Conservation (phyloP, 2,113 vertebrate genomes). For the Spermophilus dauricus region DNA sequence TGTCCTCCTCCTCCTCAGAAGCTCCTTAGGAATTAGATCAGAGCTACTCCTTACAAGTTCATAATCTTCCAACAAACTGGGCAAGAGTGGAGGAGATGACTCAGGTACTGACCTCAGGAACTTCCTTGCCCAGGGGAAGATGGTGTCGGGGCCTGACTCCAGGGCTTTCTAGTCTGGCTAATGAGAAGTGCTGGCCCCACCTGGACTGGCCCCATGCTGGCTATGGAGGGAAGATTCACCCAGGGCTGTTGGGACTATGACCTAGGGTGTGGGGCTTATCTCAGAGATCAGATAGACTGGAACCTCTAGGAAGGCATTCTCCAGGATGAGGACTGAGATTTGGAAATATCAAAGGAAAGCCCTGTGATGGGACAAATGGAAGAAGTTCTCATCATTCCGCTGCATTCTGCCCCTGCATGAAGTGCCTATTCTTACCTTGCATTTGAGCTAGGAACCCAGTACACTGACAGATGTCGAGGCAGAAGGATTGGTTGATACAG, state of each 20-base stretch:
- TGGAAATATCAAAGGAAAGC: not conserved
- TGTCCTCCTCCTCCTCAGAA: not conserved
- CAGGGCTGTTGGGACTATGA: not conserved
- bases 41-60: not conserved
- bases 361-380: not conserved
- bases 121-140: not conserved
- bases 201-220: not conserved
- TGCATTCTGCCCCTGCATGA: no score
- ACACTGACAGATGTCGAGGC: no score
- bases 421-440: not conserved
- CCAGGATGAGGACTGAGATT: not conserved
- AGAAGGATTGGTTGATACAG: rapidly evolving
- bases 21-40: not conserved
- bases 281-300: not conserved
- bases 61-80: not conserved
- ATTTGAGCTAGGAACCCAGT: not conserved
- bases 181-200: not conserved
- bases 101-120: no score
- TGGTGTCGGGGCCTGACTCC: not conserved
- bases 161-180: not conserved
- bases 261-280: not conserved
- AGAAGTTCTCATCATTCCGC: not conserved
- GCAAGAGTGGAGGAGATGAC: not conserved
- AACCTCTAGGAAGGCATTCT: not conserved
- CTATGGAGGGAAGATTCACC: not conserved